These are phyloP conservation scores for Acipenser transmontanus DNA, from an alignment of 2,797 vertebrate genomes.

Conservation along the genomic window DNA sequence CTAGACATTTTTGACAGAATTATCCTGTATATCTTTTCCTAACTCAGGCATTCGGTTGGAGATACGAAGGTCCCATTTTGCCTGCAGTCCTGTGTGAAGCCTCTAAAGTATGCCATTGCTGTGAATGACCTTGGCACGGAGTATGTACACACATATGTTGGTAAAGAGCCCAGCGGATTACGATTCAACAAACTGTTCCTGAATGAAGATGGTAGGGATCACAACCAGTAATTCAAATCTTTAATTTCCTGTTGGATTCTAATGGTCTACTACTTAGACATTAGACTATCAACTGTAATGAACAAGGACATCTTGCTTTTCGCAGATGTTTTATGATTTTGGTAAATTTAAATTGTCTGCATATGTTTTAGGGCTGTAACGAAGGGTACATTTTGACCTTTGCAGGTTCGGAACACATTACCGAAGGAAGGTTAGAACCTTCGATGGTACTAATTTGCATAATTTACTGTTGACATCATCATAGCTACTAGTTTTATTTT, in stretches of 20 bases:
- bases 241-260: neutral
- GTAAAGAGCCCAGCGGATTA: conserved; percentile 93
- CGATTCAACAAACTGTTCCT: conserved; percentile 97
- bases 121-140: conserved; percentile 94
- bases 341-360: too few relatives aligned
- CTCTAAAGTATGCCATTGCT: conserved; percentile 90
- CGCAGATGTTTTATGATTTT: too few relatives aligned
- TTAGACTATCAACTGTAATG: neutral
- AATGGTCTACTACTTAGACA: neutral
- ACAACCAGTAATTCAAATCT: neutral
- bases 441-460: too few relatives aligned
- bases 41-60: conserved; percentile 80
- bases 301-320: too few relatives aligned
- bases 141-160: conserved; percentile 93
- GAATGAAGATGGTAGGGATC: conserved; percentile 86
- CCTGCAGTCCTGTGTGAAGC: conserved; percentile 95
- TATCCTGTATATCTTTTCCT: too few relatives aligned
- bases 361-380: too few relatives aligned
- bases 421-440: too few relatives aligned
- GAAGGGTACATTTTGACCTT: too few relatives aligned
- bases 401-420: too few relatives aligned
- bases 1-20: too few relatives aligned
- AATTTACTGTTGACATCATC: too few relatives aligned
- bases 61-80: conserved; percentile 98
- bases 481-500: too few relatives aligned